These are phyloP conservation scores for Agrochola circellaris DNA, from an alignment of 2,888 invertebrate species.

Conservation along the genomic window DNA sequence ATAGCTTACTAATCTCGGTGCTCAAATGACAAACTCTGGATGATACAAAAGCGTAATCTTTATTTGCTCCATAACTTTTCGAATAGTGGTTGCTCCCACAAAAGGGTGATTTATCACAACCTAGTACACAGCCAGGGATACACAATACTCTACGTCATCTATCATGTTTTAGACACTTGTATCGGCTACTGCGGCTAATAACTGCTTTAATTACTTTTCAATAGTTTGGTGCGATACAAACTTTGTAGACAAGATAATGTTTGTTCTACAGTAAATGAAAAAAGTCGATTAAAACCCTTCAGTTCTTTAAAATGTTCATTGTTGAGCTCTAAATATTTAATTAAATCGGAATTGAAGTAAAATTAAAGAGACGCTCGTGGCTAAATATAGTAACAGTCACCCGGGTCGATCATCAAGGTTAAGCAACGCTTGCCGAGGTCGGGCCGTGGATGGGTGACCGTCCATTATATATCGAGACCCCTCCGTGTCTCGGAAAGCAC, in stretches of 20 bases:
- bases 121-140: background rate
- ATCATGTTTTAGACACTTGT: constrained; percentile 28
- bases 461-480: too few relatives aligned
- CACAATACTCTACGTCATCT: constrained; percentile 37
- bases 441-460: too few relatives aligned
- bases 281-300: too few relatives aligned
- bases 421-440: too few relatives aligned
- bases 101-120: constrained; percentile 43
- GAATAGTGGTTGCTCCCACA: constrained; percentile 16
- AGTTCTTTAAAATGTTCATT: too few relatives aligned
- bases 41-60: constrained; percentile 8
- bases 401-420: too few relatives aligned
- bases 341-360: too few relatives aligned
- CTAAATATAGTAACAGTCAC: too few relatives aligned
- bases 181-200: background rate
- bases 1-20: background rate
- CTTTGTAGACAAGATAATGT: constrained; percentile 10
- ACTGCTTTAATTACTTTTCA: constrained; percentile 31
- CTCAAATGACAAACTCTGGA: background rate
- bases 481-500: too few relatives aligned
- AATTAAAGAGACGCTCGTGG: too few relatives aligned
- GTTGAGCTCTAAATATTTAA: too few relatives aligned
- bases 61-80: constrained; percentile 35
- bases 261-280: background rate
- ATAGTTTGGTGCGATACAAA: constrained; percentile 7